Percentiles rank a stretch among this genome's conserved stretches.
These are phyloP conservation scores for Drosophila multiciliata DNA, from an alignment of 2,888 invertebrate genomes.

Conservation along the genomic window DNA sequence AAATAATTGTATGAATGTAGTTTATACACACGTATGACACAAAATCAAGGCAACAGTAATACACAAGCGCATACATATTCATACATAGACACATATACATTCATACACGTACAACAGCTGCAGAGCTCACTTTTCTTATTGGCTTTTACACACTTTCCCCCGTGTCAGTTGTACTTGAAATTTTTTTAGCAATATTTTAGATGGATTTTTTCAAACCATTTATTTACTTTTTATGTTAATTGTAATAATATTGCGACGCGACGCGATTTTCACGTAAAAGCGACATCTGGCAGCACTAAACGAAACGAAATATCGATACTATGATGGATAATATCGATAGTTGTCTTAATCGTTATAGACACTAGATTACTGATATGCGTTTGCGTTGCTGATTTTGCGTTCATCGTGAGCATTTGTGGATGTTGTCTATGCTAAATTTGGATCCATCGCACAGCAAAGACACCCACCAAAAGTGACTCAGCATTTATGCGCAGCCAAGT, in stretches of 20 bases:
- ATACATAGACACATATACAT: conserved; percentile 41
- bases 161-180: conserved; percentile 9
- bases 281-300: conserved; percentile 53
- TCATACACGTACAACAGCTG: conserved; percentile 55
- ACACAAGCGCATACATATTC: conserved; percentile 33
- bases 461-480: conserved; percentile 23
- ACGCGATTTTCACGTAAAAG: conserved; percentile 51
- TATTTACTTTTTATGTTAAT: conserved; percentile 42
- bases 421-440: conserved; percentile 12
- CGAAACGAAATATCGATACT: conserved; percentile 37
- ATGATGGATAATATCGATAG: neutral
- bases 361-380: conserved; percentile 3
- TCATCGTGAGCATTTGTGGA: neutral
- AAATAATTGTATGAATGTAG: conserved; percentile 23
- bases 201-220: conserved; percentile 33
- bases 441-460: conserved; percentile 4
- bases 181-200: conserved; percentile 17
- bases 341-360: conserved; percentile 1
- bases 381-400: conserved; percentile 9
- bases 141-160: conserved; percentile 37
- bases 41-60: conserved; percentile 62
- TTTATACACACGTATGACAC: conserved; percentile 56
- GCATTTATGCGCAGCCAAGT: conserved; percentile 19
- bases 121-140: conserved; percentile 60
- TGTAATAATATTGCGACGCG: conserved; percentile 55